Base-by-base conservation (phyloP, 2,888 invertebrate species). In the Drosophila falleni region DNA sequence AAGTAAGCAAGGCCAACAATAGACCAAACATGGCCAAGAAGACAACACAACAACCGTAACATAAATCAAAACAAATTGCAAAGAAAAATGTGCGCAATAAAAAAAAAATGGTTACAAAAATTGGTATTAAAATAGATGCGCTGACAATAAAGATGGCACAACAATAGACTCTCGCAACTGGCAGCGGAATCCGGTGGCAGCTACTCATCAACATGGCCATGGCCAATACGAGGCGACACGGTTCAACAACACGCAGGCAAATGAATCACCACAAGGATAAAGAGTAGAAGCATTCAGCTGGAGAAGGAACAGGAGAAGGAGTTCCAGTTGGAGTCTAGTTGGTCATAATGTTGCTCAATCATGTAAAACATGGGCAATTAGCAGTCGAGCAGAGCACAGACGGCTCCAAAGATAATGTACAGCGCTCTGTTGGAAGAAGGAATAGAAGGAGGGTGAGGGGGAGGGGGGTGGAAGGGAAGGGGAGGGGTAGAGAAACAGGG, bases 301-400 rank as follows among this genome's bases (percentile, higher is more conserved):
- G 15, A n/a, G 15, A 3, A 41, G 42, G 41, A 8, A 11, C 19
- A 19, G 19, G 11, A 29, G 16, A 29, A 35, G 35, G 33, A 5
- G 46, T 47, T 35, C 68, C 29, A 33, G 51, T 19, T 29, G 33
- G 47, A 56, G 71, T 49, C 16, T 35, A 56, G 70, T 49, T 64
- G 78, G 19, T 35, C 66, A 68, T 71, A 69, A 81, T 79, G 77
- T 82, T 60, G 79, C 73, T 72, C 85, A 81, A 74, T 85, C 72
- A 72, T 81, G 82, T 83, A 81, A 82, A 82, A 77, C 80, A 83
- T 72, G 65, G 76, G 68, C 82, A 83, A 87, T 87, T 87, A 85
- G 80, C 71, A 76, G 68, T 55, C 53, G 39, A 35, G 51, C 50
- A 15, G 8, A 46, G 49, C 51, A 44, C 62, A 49, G 53, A 58